Evolutionary conservation across 1,140 invertebrate genomes (phyloP), one percentile per base, ranked within the genome.

Genomic region (Habropoda laboriosa): DNA sequence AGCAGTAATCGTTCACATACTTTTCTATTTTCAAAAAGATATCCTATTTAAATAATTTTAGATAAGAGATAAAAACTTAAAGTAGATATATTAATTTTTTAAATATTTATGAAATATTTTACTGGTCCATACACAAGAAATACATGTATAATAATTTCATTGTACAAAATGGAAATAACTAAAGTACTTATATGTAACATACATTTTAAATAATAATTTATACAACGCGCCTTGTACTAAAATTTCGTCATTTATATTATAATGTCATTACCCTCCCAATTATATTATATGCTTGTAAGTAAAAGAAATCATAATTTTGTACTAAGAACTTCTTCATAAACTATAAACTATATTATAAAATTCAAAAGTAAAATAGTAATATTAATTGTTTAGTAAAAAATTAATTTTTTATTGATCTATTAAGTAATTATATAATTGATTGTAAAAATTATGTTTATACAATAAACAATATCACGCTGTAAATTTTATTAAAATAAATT

Each of bases 181-280:
- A 38, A 53, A 42, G 51, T 72, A 82, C 61, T 66, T 80, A 70
- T 7, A 2, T 75, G 66, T 68, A 75, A 76, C 47, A 67, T 70
- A 68, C 24, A 66, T 60, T 76, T 58, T 24, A 71, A 55, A 70
- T 55, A 49, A 60, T 58, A 76, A 71, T 64, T 75, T 68, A 27
- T 63, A 67, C 12, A 10, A 66, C 0, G 7, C 38, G 4, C 16
- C 21, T 67, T 63, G 12, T 67, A 71, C 21, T 60, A 47, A 0
- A 49, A 71, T 61, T 45, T 66, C 55, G 32, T 75, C 53, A 55
- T 42, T 53, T 18, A 32, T 55, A 45, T 35, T 63, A 38, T n/a
- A 5, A 32, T 42, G 35, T 45, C 24, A 42, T 40, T 24, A 53
- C 12, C 27, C 42, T 42, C 16, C 5, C 57, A 67, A n/a, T 64